phyloP scores from a whole-genome alignment of 2,888 invertebrate species.

The Chorisops tibialis region DNA sequence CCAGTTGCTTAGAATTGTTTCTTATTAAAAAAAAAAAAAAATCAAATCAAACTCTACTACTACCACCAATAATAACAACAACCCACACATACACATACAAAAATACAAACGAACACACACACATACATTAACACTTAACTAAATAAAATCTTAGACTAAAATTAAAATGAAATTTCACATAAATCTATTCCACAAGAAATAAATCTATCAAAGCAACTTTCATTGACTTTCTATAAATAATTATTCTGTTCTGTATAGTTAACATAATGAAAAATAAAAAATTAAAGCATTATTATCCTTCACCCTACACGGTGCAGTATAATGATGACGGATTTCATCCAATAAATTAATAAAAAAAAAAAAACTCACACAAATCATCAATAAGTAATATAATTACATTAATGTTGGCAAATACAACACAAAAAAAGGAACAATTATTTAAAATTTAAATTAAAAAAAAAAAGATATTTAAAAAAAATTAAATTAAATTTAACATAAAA shows the following conservation, averaged over 20 bases:
- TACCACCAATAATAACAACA: conserved; percentile 15
- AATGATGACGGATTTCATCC: background rate
- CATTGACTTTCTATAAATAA: conserved; percentile 22
- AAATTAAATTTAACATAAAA: too few species aligned
- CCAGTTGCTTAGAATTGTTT: conserved; percentile 23
- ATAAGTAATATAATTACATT: conserved; percentile 8
- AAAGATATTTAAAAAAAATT: too few species aligned
- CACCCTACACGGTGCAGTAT: too few species aligned
- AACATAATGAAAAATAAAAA: conserved; percentile 18
- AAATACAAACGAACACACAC: background rate
- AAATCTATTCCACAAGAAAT: too few species aligned
- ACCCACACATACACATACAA: conserved; percentile 12
- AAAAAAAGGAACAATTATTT: conserved; percentile 13
- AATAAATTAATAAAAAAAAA: background rate
- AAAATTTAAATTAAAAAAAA: background rate
- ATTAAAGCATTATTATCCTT: too few species aligned
- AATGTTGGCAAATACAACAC: background rate
- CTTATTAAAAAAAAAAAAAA: conserved; percentile 2
- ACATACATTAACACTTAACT: background rate
- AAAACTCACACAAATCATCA: conserved; percentile 6
- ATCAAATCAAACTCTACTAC: conserved; percentile 10
- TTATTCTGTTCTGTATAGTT: conserved; percentile 18
- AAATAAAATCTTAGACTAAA: conserved; percentile 14
- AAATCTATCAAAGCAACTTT: conserved; percentile 12
- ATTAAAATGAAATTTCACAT: background rate